Evolutionary conservation across 2,797 vertebrate species (phyloP).

Genomic region (Sebastes minor): DNA sequence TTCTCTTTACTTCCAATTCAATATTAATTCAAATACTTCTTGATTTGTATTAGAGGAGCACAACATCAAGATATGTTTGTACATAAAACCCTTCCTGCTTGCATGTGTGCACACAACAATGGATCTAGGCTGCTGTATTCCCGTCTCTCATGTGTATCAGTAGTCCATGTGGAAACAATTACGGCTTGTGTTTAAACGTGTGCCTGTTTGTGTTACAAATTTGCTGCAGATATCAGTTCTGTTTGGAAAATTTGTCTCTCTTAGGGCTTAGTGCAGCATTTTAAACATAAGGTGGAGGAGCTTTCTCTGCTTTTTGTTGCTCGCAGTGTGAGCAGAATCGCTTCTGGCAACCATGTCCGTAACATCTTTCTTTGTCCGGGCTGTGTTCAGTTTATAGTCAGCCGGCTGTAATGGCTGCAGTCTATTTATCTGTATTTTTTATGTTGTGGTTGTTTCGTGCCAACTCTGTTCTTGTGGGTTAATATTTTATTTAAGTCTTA

Average conservation of each 20-base stretch:
- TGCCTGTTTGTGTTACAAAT: constrained; percentile 13
- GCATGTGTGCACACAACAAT: background rate
- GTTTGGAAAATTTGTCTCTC: background rate
- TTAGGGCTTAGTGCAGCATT: background rate
- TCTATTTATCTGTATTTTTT: background rate
- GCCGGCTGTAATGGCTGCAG: background rate
- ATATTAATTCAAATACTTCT: constrained; percentile 13
- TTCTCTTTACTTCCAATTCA: background rate
- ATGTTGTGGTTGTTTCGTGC: background rate
- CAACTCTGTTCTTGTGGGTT: background rate
- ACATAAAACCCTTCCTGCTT: background rate
- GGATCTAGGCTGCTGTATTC: constrained; percentile 11
- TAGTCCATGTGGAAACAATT: constrained; percentile 30
- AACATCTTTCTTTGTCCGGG: background rate
- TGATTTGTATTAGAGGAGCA: constrained; percentile 17
- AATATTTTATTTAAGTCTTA: background rate
- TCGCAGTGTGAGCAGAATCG: constrained; percentile 1
- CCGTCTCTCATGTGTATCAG: background rate
- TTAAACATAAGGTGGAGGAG: constrained; percentile 1
- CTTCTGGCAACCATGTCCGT: constrained; percentile 15
- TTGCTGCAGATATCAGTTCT: constrained; percentile 11
- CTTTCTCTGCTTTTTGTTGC: background rate
- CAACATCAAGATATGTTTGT: constrained; percentile 15
- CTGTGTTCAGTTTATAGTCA: background rate
- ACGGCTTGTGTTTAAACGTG: constrained; percentile 8